Percentiles rank a stretch among this genome's conserved stretches.
Conservation (phyloP, 1,140 invertebrate species). For the Camponotus vicinus region DNA sequence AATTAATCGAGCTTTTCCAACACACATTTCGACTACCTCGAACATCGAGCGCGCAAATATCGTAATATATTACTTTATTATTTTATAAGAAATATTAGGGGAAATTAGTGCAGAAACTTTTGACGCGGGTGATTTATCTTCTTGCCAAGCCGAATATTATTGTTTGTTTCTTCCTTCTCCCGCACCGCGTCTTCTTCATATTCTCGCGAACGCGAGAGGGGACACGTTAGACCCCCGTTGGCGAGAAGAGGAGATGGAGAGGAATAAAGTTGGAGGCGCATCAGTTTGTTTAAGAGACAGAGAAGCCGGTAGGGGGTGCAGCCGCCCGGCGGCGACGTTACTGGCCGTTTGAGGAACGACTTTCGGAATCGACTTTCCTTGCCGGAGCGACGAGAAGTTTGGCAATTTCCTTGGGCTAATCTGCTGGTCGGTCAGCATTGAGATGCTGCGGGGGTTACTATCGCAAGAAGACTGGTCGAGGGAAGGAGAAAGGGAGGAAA, state of each 20-base stretch:
- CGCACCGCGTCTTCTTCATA: conserved; percentile 2
- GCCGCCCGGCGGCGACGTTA: conserved; percentile 41
- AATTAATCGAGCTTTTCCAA: too few species aligned
- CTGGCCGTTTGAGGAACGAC: conserved; percentile 82
- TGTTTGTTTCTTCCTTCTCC: neutral
- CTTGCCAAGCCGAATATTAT: conserved; percentile 4
- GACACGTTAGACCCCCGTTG: neutral
- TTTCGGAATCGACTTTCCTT: conserved; percentile 84
- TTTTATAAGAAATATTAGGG: neutral
- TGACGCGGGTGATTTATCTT: neutral
- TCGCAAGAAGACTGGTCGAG: conserved; percentile 21
- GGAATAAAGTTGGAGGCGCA: conserved; percentile 36
- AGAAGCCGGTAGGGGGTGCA: conserved; percentile 9
- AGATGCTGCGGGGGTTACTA: conserved; percentile 82
- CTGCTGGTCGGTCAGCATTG: conserved; percentile 86
- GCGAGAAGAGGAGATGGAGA: neutral
- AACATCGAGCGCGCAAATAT: too few species aligned
- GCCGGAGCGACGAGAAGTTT: conserved; percentile 83
- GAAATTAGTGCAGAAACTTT: conserved; percentile 28
- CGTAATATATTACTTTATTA: neutral
- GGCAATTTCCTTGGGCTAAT: conserved; percentile 86
- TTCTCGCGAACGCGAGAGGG: neutral
- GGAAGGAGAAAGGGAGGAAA: neutral
- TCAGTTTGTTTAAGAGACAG: conserved; percentile 59
- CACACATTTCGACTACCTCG: too few species aligned